A percentile compares a stretch with the other conserved stretches of the same genome.
Conservation (phyloP, 2,113 vertebrate species). For the Malurus elegans region DNA sequence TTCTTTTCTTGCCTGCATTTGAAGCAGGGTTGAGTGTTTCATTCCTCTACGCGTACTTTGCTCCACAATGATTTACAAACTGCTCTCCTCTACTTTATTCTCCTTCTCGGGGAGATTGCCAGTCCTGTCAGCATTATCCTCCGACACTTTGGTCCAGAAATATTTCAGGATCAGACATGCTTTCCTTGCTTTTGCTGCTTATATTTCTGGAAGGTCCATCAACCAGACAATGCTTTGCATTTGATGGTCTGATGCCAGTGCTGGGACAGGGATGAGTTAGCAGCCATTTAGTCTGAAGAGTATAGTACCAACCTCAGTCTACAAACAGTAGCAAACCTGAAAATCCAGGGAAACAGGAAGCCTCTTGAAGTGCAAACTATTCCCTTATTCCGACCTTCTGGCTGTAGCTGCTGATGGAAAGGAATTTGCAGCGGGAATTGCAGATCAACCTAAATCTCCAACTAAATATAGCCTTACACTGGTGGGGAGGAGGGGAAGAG, state of each 20-base stretch:
- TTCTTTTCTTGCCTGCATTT: neutral
- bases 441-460: slow-evolving; percentile 5
- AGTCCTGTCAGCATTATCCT: slow-evolving; percentile 56
- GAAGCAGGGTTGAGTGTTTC: neutral
- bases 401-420: slow-evolving; percentile 51
- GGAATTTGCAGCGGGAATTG: slow-evolving; percentile 47
- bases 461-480: slow-evolving; percentile 32
- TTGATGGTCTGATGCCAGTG: neutral
- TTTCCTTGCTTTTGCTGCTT: slow-evolving; percentile 22
- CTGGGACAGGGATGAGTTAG: slow-evolving; percentile 1
- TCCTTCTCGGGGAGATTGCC: neutral
- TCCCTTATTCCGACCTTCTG: slow-evolving; percentile 62
- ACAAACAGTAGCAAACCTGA: slow-evolving; percentile 53
- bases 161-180: slow-evolving; percentile 45
- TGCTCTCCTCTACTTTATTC: slow-evolving; percentile 25
- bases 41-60: neutral
- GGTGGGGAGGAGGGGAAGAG: neutral
- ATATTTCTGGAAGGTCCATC: slow-evolving; percentile 35
- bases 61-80: slow-evolving; percentile 34
- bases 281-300: slow-evolving; percentile 16
- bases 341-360: slow-evolving; percentile 38
- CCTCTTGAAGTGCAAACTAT: slow-evolving; percentile 21
- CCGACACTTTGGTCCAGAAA: slow-evolving; percentile 42
- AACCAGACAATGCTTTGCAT: neutral
- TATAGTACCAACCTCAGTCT: neutral